Evolutionary conservation across 2,888 invertebrate genomes (phyloP), one percentile per base, ranked within the genome.

Genomic region (Phrixothrix hirtus): DNA sequence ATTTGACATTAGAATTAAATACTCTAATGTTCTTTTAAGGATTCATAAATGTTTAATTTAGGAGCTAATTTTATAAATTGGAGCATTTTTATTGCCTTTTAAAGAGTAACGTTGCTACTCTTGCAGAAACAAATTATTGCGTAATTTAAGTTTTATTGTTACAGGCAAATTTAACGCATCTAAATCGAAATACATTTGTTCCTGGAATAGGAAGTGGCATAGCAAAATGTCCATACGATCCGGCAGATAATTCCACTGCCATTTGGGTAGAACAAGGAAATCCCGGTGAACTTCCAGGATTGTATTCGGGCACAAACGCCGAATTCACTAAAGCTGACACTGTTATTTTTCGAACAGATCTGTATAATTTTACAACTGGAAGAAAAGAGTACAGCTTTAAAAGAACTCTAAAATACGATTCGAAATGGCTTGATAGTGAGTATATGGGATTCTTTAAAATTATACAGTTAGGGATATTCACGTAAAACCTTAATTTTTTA

Each of bases 341-440:
- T 12, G 92, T 98, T 70, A 97, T 99, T 79, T 96, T 96, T 80
- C 86, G 96, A 60, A 93, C 95, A 60, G 95, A 95, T 78, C 85
- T 96, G 57, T 90, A 90, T 78, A 95, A 95, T 78, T 80, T 90
- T 71, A 92, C 91, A 46, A 90, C 90, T 30, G 89, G 92, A 54
- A 81, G 89, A 58, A 85, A 89, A 69, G 89, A 90, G 73, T 93
- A 88, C 75, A 87, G 88, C 57, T 95, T 94, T 79, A 94, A 95
- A 80, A 83, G 95, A 66, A 97, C 96, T 17, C 82, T 96, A 72
- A 95, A 95, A 79, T 95, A 95, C 77, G 96, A 96, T 80, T 95
- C 95, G 64, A 96, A 95, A 77, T 97, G 97, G 97, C 85, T 97
- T 61, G 96, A 97, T 82, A 96, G 96, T 96, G 79, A 92, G 93